A percentile compares a stretch with the other conserved stretches of the same genome.
Evolutionary conservation across 2,113 vertebrate genomes (phyloP).

Genomic region (Xerus inauris): DNA sequence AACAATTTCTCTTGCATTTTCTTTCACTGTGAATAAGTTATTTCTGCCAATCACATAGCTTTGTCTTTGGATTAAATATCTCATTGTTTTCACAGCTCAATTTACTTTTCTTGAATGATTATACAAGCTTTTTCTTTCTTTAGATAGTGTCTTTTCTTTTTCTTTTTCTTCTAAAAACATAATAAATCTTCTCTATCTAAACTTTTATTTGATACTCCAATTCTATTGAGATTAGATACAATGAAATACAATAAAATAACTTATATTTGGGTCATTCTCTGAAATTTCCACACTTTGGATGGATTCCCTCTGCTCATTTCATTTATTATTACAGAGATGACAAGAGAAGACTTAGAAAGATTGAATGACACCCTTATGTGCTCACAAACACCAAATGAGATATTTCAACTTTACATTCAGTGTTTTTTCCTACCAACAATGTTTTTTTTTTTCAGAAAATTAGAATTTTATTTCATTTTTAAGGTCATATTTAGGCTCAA

Average conservation of each 20-base stretch:
- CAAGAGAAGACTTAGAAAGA: not conserved
- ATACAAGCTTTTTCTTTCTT: not conserved
- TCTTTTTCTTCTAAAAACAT: not conserved
- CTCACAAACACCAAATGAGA: not conserved
- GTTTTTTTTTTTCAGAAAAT: not conserved
- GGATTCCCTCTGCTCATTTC: not conserved
- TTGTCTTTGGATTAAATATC: not conserved
- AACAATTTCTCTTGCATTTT: not conserved
- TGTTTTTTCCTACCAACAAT: not conserved
- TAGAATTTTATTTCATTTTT: not conserved
- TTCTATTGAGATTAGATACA: not conserved
- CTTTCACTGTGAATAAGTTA: not conserved
- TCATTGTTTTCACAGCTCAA: not conserved
- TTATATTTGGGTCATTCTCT: not conserved
- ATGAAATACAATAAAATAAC: not conserved
- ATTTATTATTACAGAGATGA: not conserved
- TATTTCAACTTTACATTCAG: not conserved
- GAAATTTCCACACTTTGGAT: not conserved
- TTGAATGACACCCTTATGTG: not conserved
- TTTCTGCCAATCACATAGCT: not conserved
- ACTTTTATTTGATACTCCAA: not conserved
- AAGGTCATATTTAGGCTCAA: not conserved
- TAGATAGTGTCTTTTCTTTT: not conserved
- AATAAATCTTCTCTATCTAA: not conserved
- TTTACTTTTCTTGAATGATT: not conserved